Percentiles rank a stretch among this genome's conserved stretches.
phyloP scores from a whole-genome alignment of 37 sponge, comb jelly and placozoan genomes.

The Cliona cf. orientalis region DNA sequence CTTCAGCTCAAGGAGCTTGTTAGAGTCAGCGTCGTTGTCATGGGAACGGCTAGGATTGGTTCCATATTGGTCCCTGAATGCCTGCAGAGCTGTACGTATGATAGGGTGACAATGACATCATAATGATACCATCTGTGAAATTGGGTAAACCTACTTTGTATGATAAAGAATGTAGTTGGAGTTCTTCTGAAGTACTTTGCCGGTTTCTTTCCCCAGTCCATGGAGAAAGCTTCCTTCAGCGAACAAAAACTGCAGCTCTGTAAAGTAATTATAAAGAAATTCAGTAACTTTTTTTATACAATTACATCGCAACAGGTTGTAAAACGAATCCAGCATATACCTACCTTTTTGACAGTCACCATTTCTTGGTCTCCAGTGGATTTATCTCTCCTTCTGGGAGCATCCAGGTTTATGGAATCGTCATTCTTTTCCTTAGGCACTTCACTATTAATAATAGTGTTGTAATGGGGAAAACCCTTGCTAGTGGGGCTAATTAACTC shows the following conservation, averaged over 20 bases:
- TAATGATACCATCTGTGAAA: not conserved
- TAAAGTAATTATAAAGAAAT: not conserved
- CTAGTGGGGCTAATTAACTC: conserved; percentile 4
- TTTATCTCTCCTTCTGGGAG: conserved; percentile 3
- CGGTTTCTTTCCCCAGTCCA: conserved; percentile 55
- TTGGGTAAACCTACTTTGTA: conserved; percentile 39
- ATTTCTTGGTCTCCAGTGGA: conserved; percentile 4
- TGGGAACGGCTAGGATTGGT: conserved; percentile 8
- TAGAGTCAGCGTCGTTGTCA: conserved; percentile 16
- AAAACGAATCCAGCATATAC: not conserved
- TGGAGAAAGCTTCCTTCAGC: conserved; percentile 40
- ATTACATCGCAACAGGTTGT: not conserved
- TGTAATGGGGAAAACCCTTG: not conserved
- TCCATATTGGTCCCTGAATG: conserved; percentile 48
- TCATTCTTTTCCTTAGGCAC: conserved; percentile 1
- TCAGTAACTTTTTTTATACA: not conserved
- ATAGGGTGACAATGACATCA: not conserved
- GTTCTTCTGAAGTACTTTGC: conserved; percentile 48
- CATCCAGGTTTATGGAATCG: conserved; percentile 16
- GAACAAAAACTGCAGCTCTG: conserved; percentile 55
- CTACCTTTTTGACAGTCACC: conserved; percentile 44
- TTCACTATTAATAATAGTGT: no score
- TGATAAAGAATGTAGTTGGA: conserved; percentile 66
- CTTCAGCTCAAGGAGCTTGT: conserved; percentile 17
- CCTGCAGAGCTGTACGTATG: conserved; percentile 55